Percentiles rank a stretch among this genome's conserved stretches.
Conservation (phyloP, 1,140 invertebrate genomes). For the Spodoptera litura region DNA sequence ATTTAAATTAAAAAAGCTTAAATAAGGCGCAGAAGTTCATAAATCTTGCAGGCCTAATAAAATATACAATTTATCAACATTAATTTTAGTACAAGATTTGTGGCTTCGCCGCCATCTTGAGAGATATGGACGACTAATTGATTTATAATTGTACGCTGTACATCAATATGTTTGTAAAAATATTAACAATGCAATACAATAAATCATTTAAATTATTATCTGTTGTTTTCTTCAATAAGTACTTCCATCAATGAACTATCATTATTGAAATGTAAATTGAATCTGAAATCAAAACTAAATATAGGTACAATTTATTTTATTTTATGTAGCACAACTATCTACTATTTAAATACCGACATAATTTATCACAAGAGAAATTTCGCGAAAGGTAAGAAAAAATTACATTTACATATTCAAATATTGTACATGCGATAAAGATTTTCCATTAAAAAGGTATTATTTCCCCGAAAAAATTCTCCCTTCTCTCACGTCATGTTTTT, state of each 20-base stretch:
- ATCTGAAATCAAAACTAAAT: too few species aligned
- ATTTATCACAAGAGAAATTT: conserved; percentile 8
- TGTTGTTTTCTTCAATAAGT: not conserved
- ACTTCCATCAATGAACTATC: too few species aligned
- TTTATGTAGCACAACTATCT: not conserved
- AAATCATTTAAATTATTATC: conserved; percentile 23
- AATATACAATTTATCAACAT: conserved; percentile 44
- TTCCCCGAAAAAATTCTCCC: conserved; percentile 33
- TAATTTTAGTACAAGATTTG: conserved; percentile 31
- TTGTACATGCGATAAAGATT: conserved; percentile 38
- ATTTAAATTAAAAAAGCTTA: conserved; percentile 31
- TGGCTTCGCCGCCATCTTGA: conserved; percentile 35
- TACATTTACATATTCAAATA: conserved; percentile 45
- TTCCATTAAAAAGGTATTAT: conserved; percentile 45
- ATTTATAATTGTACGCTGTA: conserved; percentile 42
- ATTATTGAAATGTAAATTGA: too few species aligned
- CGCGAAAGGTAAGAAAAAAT: conserved; percentile 29
- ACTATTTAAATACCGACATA: conserved; percentile 1
- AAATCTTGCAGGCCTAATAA: conserved; percentile 40
- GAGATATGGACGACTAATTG: conserved; percentile 37
- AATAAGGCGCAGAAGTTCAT: conserved; percentile 45
- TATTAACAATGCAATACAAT: conserved; percentile 46
- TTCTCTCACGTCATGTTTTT: conserved; percentile 58
- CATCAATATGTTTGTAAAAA: conserved; percentile 33
- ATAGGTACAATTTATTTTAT: too few species aligned